phyloP scores from a whole-genome alignment of 2,797 vertebrate species.

The Silurus lanzhouensis region DNA sequence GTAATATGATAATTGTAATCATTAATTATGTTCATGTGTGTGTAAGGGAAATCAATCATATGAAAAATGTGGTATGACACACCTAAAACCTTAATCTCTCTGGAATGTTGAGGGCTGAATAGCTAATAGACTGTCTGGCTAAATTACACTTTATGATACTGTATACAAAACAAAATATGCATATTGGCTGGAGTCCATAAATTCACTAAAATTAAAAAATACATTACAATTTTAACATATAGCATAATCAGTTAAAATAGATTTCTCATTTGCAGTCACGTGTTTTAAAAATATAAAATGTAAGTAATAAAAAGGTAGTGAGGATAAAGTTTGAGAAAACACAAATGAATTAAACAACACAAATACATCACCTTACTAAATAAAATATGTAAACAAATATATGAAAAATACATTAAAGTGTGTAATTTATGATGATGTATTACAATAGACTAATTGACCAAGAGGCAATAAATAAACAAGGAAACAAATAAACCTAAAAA shows the following conservation, averaged over 20 bases:
- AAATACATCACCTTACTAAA: background rate
- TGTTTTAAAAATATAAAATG: background rate
- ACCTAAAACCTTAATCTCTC: background rate
- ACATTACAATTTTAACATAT: background rate
- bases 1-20: background rate
- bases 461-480: no score
- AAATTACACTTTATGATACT: no score
- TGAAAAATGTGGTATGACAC: background rate
- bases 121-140: background rate
- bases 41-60: background rate
- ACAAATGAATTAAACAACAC: background rate
- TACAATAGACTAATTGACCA: background rate
- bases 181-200: background rate
- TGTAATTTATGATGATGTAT: background rate
- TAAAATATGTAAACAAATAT: background rate
- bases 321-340: background rate
- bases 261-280: background rate
- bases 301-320: background rate
- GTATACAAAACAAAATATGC: background rate
- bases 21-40: background rate
- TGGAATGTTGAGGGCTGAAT: background rate
- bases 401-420: background rate
- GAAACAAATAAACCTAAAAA: background rate
- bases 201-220: background rate
- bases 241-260: background rate